Evolutionary conservation across 2,888 invertebrate genomes (phyloP).

Genomic region (Amphipyra berbera): DNA sequence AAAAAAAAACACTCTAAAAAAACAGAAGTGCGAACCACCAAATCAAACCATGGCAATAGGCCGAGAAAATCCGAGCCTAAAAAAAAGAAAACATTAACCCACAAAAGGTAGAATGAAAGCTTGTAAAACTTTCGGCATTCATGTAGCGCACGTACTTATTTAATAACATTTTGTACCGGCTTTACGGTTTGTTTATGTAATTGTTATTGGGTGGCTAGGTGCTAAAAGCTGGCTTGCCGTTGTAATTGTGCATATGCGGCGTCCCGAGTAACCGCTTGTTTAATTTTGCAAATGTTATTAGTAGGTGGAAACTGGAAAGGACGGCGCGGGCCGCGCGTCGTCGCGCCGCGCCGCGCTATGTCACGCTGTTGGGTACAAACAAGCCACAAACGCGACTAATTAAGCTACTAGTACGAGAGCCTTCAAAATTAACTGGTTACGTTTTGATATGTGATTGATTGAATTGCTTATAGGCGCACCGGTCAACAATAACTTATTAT

Average conservation of each 20-base stretch:
- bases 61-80: neutral
- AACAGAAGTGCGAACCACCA: too few species aligned
- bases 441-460: conserved; percentile 55
- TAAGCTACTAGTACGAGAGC: conserved; percentile 64
- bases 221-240: conserved; percentile 71
- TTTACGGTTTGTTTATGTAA: conserved; percentile 61
- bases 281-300: conserved; percentile 86
- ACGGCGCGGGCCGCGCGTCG: conserved; percentile 13
- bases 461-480: conserved; percentile 7
- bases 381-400: conserved; percentile 77
- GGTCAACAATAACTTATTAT: too few species aligned
- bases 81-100: conserved; percentile 3
- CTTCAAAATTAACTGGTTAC: conserved; percentile 70
- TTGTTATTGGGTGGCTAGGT: conserved; percentile 74
- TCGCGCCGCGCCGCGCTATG: conserved; percentile 23
- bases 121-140: conserved; percentile 28
- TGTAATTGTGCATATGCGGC: conserved; percentile 73
- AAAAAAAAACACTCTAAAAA: too few species aligned
- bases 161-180: conserved; percentile 42
- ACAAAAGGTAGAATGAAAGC: conserved; percentile 26
- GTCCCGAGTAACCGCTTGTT: conserved; percentile 72
- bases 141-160: conserved; percentile 38
- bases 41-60: too few species aligned
- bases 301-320: conserved; percentile 47
- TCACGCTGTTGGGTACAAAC: conserved; percentile 65